Conservation (phyloP, 2,888 invertebrate species). For the Andrena bicolor region DNA sequence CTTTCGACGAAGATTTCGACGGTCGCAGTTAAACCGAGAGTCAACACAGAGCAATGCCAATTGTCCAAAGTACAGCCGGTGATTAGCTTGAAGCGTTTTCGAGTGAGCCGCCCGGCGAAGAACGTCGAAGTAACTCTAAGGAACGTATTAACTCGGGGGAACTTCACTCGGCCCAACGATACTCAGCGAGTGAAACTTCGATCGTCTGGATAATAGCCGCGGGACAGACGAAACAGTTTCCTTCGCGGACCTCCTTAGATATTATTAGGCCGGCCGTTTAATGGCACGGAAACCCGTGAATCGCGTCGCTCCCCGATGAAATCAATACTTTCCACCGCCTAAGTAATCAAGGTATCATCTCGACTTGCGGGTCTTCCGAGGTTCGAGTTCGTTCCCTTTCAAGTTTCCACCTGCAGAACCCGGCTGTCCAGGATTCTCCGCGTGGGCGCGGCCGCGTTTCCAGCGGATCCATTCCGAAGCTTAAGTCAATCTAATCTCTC, state of each 20-base stretch:
- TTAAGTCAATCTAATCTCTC: conserved; percentile 56
- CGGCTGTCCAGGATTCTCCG: conserved; percentile 36
- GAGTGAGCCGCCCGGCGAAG: neutral
- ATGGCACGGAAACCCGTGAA: conserved; percentile 83
- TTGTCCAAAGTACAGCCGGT: no score
- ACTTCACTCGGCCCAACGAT: neutral
- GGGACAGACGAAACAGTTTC: conserved; percentile 31
- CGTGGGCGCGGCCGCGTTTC: conserved; percentile 5
- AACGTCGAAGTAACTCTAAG: neutral
- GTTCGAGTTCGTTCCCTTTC: conserved; percentile 78
- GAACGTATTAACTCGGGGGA: neutral
- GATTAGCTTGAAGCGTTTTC: neutral
- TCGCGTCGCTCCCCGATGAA: conserved; percentile 82
- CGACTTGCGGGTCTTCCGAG: conserved; percentile 83
- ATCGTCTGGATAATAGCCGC: neutral
- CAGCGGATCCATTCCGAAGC: conserved; percentile 15
- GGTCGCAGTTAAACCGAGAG: no score
- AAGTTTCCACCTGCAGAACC: conserved; percentile 66
- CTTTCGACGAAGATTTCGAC: no score
- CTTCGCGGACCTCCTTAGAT: conserved; percentile 52
- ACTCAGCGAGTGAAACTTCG: neutral
- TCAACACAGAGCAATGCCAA: no score
- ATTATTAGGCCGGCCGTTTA: conserved; percentile 70
- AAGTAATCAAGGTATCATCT: conserved; percentile 85
- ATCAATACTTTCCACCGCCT: conserved; percentile 82